Evolutionary conservation across 1,140 invertebrate genomes (phyloP), one percentile per base, ranked within the genome.

Genomic region (Rhopalosiphum maidis): DNA sequence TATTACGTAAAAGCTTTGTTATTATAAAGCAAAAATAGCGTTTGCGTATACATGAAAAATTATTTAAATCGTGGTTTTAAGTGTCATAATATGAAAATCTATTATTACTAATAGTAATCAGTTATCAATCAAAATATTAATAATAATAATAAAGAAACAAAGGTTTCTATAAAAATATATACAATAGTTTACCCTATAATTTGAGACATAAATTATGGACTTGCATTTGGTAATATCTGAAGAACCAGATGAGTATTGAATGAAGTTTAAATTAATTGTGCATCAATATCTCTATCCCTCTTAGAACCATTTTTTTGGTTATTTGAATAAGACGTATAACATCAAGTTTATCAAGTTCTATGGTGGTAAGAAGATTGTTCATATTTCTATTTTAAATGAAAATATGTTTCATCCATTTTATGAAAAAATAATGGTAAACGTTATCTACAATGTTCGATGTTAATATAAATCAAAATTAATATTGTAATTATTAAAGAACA

Each of bases 1-100:
- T 77, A 77, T 77, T 77, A 35, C 60, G 60, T 77, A 77, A 77
- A 77, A 77, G 60, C n/a, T 77, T 77, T 77, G 60, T 77, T 77
- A 68, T 68, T 68, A 18, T 77, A 77, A 77, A 51, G 48, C 48
- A 51, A 51, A 51, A 18, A 77, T 77, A 77, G 15, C n/a, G 60
- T 30, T 68, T 11, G 60, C 30, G 60, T 68, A 68, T 68, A 25
- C 60, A n/a, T 30, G 30, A 68, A 68, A 30, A 68, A 68, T 60
- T 68, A 68, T 68, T 68, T 68, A n/a, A 68, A n/a, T 68, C 60
- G 60, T 15, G 60, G n/a, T 77, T 77, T 77, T n/a, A 77, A 77
- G 4, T 77, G 30, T 77, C 4, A 77, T n/a, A n/a, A n/a, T 46
- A 60, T 60, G 5, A 77, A 77, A 77, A n/a, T 3, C 30, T 77